Evolutionary conservation across 2,888 invertebrate species (phyloP).

Genomic region (Trissoscelio sp.): DNA sequence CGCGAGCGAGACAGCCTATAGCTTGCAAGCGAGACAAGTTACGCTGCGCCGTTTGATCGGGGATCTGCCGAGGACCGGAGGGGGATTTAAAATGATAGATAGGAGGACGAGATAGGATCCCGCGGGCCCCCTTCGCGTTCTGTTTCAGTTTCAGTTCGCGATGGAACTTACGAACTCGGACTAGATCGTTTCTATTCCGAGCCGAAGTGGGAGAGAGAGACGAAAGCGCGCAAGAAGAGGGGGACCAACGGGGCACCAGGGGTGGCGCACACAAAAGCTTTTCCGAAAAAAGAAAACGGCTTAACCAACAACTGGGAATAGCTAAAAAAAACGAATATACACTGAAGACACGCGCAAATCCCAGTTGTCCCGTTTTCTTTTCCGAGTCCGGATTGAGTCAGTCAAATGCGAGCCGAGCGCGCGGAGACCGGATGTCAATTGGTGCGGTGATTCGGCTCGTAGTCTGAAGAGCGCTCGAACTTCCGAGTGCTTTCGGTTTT

Average conservation of each 20-base stretch:
- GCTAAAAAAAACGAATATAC: no score
- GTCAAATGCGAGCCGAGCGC: constrained; percentile 40
- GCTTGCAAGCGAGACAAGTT: constrained; percentile 64
- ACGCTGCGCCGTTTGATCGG: constrained; percentile 70
- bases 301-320: no score
- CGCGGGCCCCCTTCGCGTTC: constrained; percentile 79
- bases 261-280: no score
- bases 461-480: constrained; percentile 75
- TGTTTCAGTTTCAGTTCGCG: constrained; percentile 81
- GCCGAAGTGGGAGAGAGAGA: constrained; percentile 30
- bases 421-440: constrained; percentile 77
- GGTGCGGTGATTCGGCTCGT: constrained; percentile 79
- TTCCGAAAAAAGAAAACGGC: no score
- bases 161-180: constrained; percentile 78
- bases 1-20: constrained; percentile 68
- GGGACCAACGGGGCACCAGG: constrained; percentile 59
- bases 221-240: constrained; percentile 72
- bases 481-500: constrained; percentile 76
- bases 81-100: constrained; percentile 82
- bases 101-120: constrained; percentile 81
- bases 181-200: constrained; percentile 68
- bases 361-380: constrained; percentile 10
- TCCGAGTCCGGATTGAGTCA: constrained; percentile 29
- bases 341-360: no score
- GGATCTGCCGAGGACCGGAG: constrained; percentile 73